Base-by-base conservation (phyloP, 2,113 vertebrate species). In the Percopsis transmontana region DNA sequence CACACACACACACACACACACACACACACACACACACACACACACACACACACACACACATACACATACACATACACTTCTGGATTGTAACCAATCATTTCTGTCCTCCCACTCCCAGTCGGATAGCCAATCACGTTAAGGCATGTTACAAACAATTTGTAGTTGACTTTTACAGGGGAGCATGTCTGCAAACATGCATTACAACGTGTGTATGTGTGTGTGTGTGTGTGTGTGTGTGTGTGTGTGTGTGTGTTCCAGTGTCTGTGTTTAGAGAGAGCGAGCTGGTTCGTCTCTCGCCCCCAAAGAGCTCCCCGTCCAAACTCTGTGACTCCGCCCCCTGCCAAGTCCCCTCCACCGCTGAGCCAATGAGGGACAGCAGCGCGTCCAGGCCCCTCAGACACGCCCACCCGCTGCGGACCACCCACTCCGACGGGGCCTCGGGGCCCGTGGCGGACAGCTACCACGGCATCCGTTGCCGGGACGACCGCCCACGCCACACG, bases 211-310 rank as follows among this genome's bases (percentile, higher is more conserved):
- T 50, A 2, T 40, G 15, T 27, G 56, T 62, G 21, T 47, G 27
- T 33, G n/a, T 23, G 24, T 48, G 27, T 57, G 16, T 41, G 33
- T 61, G 38, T 71, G 20, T 21, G 19, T 45, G 18, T 75, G 42
- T 60, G 0, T 67, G 3, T 54, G 16, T 61, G n/a, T 86, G 51
- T 71, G n/a, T 62, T 89, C 63, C 71, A 94, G 92, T 92, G 58
- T 91, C 93, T 20, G 86, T 86, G 14, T 94, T 93, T 68, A 77
- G 90, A 70, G 90, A 89, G 38, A 85, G 80, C 78, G 85, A 91
- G 41, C 68, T 91, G 4, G 76, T 93, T 60, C 72, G 70, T 48
- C 76, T 72, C 40, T 85, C 84, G 13, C 88, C 84, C 47, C 91
- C 90, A 33, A 91, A 91, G 75, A 89, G 73, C 66, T 77, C 88